Base-by-base conservation (phyloP, 2,113 vertebrate genomes). In the Addax nasomaculatus region DNA sequence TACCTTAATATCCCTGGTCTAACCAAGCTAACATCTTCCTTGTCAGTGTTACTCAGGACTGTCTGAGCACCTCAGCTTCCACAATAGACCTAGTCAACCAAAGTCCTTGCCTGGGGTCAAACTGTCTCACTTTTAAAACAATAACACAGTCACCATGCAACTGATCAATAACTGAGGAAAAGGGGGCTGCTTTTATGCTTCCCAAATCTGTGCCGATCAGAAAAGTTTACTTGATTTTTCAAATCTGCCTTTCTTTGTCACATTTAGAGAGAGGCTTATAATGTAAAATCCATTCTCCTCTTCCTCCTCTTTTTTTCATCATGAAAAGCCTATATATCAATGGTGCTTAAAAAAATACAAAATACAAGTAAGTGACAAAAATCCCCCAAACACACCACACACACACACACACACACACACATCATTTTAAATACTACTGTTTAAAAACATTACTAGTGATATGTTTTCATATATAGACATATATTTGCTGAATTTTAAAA, bases 91-190 rank as follows among this genome's bases (percentile, higher is more conserved):
- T 11, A 30, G 53, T 70, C 29, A 9, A 57, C 36, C 49, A 78
- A 29, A 86, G 85, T 80, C 47, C 89, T 88, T 67, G 43, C 36
- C 7, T 33, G 43, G 43, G 45, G n/a, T 96, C 60, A 90, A 1
- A 15, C 30, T 83, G 60, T 91, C 78, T 98, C 81, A 89, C 81
- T 93, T 90, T 96, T 58, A 45, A 93, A 92, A 88, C 43, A 93
- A 5, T 90, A 49, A 39, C 36, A 67, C 30, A 16, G 1, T 64
- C 33, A n/a, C 7, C 23, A 43, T 7, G 17, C 21, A 43, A 16
- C 15, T 70, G 12, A 33, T 30, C 29, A 73, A 33, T 57, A 33
- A 58, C 19, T 85, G 21, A 73, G 51, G 53, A 89, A 76, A 85
- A 89, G 15, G 21, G 9, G 39, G 4, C 33, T 62, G 29, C 7